Conservation (phyloP, 2,888 invertebrate species). For the Cryptus armator region DNA sequence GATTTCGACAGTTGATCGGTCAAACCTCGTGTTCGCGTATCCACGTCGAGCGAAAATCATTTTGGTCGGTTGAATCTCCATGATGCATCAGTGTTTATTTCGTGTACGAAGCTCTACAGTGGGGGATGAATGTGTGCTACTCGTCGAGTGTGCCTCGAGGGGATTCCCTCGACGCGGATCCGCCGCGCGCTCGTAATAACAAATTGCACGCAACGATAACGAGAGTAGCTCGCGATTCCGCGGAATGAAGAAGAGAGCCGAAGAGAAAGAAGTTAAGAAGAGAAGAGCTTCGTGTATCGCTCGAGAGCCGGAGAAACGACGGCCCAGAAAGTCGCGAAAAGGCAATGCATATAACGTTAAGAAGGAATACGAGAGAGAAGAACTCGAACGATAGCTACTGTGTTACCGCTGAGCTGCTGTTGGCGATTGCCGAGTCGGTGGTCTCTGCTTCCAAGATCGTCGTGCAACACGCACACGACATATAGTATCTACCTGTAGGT, state of each 20-base stretch:
- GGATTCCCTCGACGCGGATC: constrained; percentile 48
- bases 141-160: constrained; percentile 40
- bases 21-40: background rate
- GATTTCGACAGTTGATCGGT: constrained; percentile 25
- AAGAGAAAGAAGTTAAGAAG: background rate
- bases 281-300: background rate
- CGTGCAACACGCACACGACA: constrained; percentile 44
- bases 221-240: constrained; percentile 51
- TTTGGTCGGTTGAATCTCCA: constrained; percentile 12
- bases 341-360: background rate
- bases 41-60: background rate
- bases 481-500: background rate
- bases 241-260: background rate
- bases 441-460: constrained; percentile 16
- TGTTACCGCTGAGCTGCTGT: constrained; percentile 32
- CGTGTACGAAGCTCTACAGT: background rate
- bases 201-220: constrained; percentile 77
- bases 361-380: constrained; percentile 4
- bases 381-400: constrained; percentile 49
- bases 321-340: constrained; percentile 22
- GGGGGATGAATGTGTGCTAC: background rate
- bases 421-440: constrained; percentile 52
- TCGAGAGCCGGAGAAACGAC: constrained; percentile 2
- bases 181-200: constrained; percentile 74
- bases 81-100: constrained; percentile 2